Evolutionary conservation across 2,888 invertebrate species (phyloP), one percentile per base, ranked within the genome.

Genomic region (Aquatica leii): DNA sequence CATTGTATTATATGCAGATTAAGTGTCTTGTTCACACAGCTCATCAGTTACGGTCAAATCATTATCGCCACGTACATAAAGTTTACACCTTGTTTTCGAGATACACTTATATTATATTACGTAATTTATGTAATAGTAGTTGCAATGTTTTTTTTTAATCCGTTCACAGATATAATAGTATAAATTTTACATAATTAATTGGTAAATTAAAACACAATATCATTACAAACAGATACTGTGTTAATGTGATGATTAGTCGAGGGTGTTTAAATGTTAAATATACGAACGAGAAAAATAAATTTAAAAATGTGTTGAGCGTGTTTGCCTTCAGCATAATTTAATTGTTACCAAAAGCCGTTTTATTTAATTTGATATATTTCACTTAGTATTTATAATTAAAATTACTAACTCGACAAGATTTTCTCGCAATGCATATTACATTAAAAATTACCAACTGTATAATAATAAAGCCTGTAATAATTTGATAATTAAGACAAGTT

Each of bases 11-110:
- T 46, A 46, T 46, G 46, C 20, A 46, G 18, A 46, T 46, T 20
- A 46, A 46, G 46, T 46, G 18, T 46, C 46, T 46, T 46, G 46
- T 46, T 46, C 46, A 46, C 46, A 46, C 46, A 46, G 46, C 46
- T 46, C 46, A 46, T 46, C 46, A 46, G 46, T 46, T 46, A 46
- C 46, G 46, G 46, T 46, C 46, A 46, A 46, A 46, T 46, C 46
- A 46, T 46, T 46, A 20, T 46, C 18, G 18, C 46, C 46, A 46
- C 18, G 46, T 46, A 46, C 9, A 20, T 20, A 46, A 17, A 46
- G 18, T 46, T 46, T 18, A 46, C 46, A 46, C 17, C 46, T 46
- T 46, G 46, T 46, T 46, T 46, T 46, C 17, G 46, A 46, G 18
- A 46, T 46, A 15, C 41, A 14, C 14, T n/a, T 41, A 15, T 46